Evolutionary conservation across 2,797 vertebrate genomes (phyloP).

Genomic region (Pangasius mekongensis): DNA sequence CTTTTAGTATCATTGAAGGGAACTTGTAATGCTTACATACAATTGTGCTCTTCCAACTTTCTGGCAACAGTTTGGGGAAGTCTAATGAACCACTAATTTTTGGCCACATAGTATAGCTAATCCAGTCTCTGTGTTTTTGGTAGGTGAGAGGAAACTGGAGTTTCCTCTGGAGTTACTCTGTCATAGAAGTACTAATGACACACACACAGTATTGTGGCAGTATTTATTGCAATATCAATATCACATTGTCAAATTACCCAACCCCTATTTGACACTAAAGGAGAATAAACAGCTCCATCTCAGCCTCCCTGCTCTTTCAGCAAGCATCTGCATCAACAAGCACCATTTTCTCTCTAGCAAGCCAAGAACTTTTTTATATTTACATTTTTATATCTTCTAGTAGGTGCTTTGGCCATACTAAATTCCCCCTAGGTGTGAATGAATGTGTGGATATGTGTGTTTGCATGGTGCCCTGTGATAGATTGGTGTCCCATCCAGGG

Average conservation of each 20-base stretch:
- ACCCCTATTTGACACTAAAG: not conserved
- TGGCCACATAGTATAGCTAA: not conserved
- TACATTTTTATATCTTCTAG: not conserved
- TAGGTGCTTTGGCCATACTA: not conserved
- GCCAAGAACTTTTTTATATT: not conserved
- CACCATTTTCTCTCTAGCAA: not conserved
- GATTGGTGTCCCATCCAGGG: not conserved
- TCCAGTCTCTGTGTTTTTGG: not conserved
- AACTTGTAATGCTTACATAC: not conserved
- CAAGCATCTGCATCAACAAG: too few relatives aligned
- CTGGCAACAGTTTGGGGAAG: not conserved
- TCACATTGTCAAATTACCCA: not conserved
- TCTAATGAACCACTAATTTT: not conserved
- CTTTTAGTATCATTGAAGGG: not conserved
- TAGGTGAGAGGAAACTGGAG: not conserved
- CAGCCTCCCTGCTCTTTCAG: not conserved
- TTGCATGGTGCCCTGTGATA: not conserved
- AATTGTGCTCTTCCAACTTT: not conserved
- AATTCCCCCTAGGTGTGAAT: not conserved
- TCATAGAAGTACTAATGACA: not conserved
- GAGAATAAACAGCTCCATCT: not conserved
- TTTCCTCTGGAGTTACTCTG: not conserved
- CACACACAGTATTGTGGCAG: not conserved
- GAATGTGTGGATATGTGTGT: not conserved
- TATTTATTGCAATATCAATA: constrained; percentile 18